Evolutionary conservation across 2,113 vertebrate species (phyloP), one percentile per base, ranked within the genome.

Genomic region (Callionymus lyra): DNA sequence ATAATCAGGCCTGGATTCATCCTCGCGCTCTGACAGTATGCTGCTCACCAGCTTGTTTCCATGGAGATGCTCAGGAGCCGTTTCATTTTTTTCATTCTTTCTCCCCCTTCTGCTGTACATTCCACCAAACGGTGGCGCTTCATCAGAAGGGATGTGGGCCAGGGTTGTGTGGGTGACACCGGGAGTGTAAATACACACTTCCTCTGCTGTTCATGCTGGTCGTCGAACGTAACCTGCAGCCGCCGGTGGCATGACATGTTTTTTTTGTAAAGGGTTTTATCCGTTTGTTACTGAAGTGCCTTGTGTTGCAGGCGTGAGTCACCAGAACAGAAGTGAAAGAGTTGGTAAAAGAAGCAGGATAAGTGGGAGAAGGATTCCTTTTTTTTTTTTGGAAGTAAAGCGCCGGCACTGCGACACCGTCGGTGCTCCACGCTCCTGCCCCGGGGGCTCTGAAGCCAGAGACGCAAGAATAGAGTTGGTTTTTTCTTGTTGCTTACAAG

Each of bases 61-160:
- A 83, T 83, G 81, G 81, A 76, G 79, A 83, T 82, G 50, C 61
- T 74, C 55, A 53, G 63, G 81, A 80, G 72, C 77, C 76, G 74
- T 76, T 72, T 63, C 54, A 10, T 33, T 31, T 53, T n/a, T 35
- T 19, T 47, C 21, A 38, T 41, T 31, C 3, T 19, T 19, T 16
- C 16, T 18, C 16, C 34, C 17, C 13, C 35, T 66, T 74, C 73
- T 69, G 66, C 75, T 76, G 78, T 79, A 81, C 60, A 66, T 73
- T 76, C 60, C 60, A 67, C 56, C 61, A 52, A 74, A 74, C 67
- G 34, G 53, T 61, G 48, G 36, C 53, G 62, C 66, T 78, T 75
- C 53, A 62, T 61, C 44, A 53, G 47, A 63, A n/a, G 54, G 58
- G 70, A 76, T 70, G 63, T 79, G 65, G 76, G 79, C 72, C 76